A percentile compares a stretch with the other conserved stretches of the same genome.
Evolutionary conservation across 1,140 invertebrate genomes (phyloP).

Genomic region (Palaemon carinicauda): DNA sequence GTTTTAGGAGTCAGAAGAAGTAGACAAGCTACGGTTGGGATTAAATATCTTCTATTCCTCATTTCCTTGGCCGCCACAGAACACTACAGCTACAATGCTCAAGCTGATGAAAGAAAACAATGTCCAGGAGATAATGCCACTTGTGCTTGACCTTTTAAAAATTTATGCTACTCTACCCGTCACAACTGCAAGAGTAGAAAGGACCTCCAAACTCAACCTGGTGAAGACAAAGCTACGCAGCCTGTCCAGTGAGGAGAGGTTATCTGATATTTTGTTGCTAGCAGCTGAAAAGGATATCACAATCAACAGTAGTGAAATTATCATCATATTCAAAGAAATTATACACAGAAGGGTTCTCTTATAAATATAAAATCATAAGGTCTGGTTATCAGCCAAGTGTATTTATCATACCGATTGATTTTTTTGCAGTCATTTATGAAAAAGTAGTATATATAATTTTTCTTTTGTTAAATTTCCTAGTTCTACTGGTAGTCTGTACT

Average conservation of each 20-base stretch:
- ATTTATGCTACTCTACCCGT: too few relatives aligned
- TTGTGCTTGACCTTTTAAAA: too few relatives aligned
- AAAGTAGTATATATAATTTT: too few relatives aligned
- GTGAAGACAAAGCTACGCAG: slow-evolving; percentile 10
- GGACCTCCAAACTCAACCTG: slow-evolving; percentile 3
- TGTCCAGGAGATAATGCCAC: too few relatives aligned
- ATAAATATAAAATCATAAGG: too few relatives aligned
- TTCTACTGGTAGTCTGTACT: too few relatives aligned
- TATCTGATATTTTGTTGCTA: neutral
- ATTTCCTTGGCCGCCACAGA: neutral
- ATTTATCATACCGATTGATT: too few relatives aligned
- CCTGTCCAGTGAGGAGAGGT: too few relatives aligned
- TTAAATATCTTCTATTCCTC: neutral
- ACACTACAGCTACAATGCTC: neutral
- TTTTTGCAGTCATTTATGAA: too few relatives aligned
- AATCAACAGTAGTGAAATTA: neutral
- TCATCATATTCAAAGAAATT: slow-evolving; percentile 6
- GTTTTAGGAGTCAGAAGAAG: neutral
- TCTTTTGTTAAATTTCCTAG: too few relatives aligned
- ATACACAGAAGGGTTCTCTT: neutral
- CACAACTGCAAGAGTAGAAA: neutral
- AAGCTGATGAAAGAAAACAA: neutral
- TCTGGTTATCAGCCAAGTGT: too few relatives aligned
- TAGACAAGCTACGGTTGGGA: neutral
- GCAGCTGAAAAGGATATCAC: neutral